Conservation (phyloP, 2,797 vertebrate genomes). For the Sebastes flavidus region DNA sequence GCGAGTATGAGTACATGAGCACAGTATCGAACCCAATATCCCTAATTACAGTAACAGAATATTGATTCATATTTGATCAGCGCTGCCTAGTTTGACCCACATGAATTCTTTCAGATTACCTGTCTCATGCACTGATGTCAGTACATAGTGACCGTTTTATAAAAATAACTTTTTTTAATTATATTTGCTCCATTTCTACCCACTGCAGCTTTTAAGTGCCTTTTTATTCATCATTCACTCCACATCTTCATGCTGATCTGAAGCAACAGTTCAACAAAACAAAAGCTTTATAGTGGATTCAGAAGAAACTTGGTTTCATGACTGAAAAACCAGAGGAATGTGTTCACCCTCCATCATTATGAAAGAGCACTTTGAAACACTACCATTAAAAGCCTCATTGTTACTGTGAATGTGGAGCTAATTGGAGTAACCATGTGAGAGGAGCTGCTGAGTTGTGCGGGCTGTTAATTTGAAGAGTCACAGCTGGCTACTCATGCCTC, state of each 20-base stretch:
- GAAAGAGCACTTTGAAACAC: slow-evolving; percentile 56
- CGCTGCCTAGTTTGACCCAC: too few species aligned
- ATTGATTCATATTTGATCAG: too few species aligned
- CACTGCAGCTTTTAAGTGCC: too few species aligned
- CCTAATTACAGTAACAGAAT: too few species aligned
- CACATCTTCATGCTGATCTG: neutral
- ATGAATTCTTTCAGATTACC: too few species aligned
- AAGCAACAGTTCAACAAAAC: neutral
- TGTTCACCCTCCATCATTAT: slow-evolving; percentile 29
- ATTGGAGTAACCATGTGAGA: slow-evolving; percentile 59
- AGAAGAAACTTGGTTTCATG: slow-evolving; percentile 22
- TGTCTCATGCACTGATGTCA: too few species aligned
- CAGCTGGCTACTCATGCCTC: slow-evolving; percentile 67
- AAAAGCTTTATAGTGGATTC: neutral
- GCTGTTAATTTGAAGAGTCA: slow-evolving; percentile 68
- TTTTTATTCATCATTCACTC: neutral
- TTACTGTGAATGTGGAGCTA: slow-evolving; percentile 62
- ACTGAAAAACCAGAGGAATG: slow-evolving; percentile 54
- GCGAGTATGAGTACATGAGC: too few species aligned
- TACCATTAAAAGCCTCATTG: slow-evolving; percentile 54
- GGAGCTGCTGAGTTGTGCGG: slow-evolving; percentile 43
- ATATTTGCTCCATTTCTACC: too few species aligned
- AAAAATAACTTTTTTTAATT: too few species aligned
- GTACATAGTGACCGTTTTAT: fast-evolving
- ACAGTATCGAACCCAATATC: too few species aligned